Evolutionary conservation across 2,888 invertebrate species (phyloP).

Genomic region (Drosophila glabriapex): DNA sequence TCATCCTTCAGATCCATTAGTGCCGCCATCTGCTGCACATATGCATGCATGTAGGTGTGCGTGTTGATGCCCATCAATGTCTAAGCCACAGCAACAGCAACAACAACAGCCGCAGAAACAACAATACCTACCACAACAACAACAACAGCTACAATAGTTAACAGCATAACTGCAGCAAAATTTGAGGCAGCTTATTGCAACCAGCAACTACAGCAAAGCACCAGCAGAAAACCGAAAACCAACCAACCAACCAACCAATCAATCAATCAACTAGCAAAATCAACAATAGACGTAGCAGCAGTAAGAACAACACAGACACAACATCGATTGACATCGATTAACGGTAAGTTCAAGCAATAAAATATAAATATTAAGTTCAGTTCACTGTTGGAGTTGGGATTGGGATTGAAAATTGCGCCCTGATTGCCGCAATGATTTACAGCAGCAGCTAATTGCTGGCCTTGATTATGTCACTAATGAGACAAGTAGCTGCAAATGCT

Average conservation of each 20-base stretch:
- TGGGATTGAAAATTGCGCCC: neutral
- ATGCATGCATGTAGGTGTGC: conserved; percentile 44
- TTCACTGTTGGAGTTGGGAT: neutral
- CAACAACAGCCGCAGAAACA: conserved; percentile 32
- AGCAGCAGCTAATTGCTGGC: conserved; percentile 39
- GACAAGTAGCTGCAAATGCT: conserved; percentile 32
- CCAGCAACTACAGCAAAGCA: conserved; percentile 19
- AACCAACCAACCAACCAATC: conserved; percentile 35
- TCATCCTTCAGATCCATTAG: conserved; percentile 37
- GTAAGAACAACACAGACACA: conserved; percentile 61
- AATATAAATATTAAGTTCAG: conserved; percentile 5
- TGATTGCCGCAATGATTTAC: conserved; percentile 13
- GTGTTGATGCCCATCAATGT: conserved; percentile 63
- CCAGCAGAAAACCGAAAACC: conserved; percentile 29
- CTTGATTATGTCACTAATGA: conserved; percentile 65
- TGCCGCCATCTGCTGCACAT: conserved; percentile 36
- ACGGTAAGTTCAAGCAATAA: conserved; percentile 59
- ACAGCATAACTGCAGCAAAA: conserved; percentile 41
- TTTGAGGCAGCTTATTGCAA: conserved; percentile 37
- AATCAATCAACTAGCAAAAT: conserved; percentile 33
- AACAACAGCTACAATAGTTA: conserved; percentile 38
- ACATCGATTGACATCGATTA: conserved; percentile 80
- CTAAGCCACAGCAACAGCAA: conserved; percentile 49
- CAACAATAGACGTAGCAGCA: conserved; percentile 43
- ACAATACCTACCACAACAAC: conserved; percentile 21